Percentiles rank a stretch among this genome's conserved stretches.
These are phyloP conservation scores for Forbesichthys agassizii DNA, from an alignment of 2,113 vertebrate genomes.

Conservation along the genomic window DNA sequence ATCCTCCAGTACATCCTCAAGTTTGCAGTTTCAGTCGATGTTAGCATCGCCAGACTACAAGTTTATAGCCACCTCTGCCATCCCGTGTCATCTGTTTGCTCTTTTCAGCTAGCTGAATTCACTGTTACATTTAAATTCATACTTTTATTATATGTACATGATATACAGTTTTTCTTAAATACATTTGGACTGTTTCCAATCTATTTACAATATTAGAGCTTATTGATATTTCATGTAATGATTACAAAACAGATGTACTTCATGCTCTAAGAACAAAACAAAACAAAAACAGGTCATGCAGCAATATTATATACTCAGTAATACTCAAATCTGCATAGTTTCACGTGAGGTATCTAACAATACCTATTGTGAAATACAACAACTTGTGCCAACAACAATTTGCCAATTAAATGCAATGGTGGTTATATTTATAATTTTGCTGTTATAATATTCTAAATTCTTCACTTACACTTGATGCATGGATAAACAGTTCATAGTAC, in stretches of 20 bases:
- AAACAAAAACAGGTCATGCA: slow-evolving; percentile 33
- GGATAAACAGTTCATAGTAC: slow-evolving; percentile 35
- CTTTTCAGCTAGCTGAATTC: slow-evolving; percentile 51
- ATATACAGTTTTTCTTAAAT: slow-evolving; percentile 81
- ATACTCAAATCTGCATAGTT: slow-evolving; percentile 18
- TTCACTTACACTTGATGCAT: slow-evolving; percentile 39
- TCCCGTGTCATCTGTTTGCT: slow-evolving; percentile 37
- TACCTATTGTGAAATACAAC: slow-evolving; percentile 33
- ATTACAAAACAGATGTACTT: slow-evolving; percentile 58
- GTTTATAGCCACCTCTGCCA: slow-evolving; percentile 20
- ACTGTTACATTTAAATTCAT: slow-evolving; percentile 53
- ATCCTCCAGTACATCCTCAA: slow-evolving; percentile 2
- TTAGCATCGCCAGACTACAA: slow-evolving; percentile 6
- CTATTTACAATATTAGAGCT: slow-evolving; percentile 82
- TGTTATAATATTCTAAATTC: slow-evolving; percentile 32
- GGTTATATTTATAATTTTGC: slow-evolving; percentile 32
- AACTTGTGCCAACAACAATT: slow-evolving; percentile 27
- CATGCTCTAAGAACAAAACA: slow-evolving; percentile 38
- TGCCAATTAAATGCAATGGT: slow-evolving; percentile 16
- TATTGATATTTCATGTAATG: slow-evolving; percentile 64
- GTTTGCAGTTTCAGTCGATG: neutral
- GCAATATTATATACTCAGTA: slow-evolving; percentile 8
- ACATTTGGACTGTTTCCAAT: slow-evolving; percentile 66
- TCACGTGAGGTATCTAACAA: slow-evolving; percentile 25
- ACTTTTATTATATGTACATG: slow-evolving; percentile 77